A percentile compares a stretch with the other conserved stretches of the same genome.
phyloP scores from a whole-genome alignment of 2,888 invertebrate species.

The Tryphoninae sp. region DNA sequence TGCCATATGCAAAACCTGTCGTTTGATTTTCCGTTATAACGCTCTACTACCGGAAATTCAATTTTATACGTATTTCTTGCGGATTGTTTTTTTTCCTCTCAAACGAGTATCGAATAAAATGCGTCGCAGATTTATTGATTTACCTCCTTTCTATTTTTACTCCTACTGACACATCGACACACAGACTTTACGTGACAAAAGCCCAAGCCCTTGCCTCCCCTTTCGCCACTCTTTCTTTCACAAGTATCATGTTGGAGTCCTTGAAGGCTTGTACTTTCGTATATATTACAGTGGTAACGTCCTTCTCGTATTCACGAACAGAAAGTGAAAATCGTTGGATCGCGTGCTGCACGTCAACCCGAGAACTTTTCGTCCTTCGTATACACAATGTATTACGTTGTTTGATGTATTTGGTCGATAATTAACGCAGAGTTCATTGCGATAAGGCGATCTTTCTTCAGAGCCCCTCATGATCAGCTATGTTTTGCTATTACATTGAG shows the following conservation, averaged over 20 bases:
- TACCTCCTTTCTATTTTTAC: constrained; percentile 53
- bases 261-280: constrained; percentile 37
- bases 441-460: constrained; percentile 13
- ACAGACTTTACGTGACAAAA: constrained; percentile 32
- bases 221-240: background rate
- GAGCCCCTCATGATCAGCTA: constrained; percentile 1
- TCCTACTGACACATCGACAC: constrained; percentile 44
- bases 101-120: constrained; percentile 32
- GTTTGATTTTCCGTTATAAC: background rate
- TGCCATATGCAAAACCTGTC: constrained; percentile 20
- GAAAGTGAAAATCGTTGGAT: constrained; percentile 57
- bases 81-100: background rate
- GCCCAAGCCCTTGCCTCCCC: background rate
- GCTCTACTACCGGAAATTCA: background rate
- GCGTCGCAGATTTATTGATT: constrained; percentile 45
- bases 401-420: constrained; percentile 52
- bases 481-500: background rate
- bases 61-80: background rate
- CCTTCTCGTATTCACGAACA: constrained; percentile 38
- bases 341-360: constrained; percentile 55
- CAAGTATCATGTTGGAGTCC: constrained; percentile 48
- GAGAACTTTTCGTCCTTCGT: constrained; percentile 6
- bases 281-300: constrained; percentile 50
- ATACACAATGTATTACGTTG: constrained; percentile 10
- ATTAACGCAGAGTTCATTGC: constrained; percentile 39